Percentiles rank a stretch among this genome's conserved stretches.
Evolutionary conservation across 2,113 vertebrate genomes (phyloP).

Genomic region (Cinclus cinclus): DNA sequence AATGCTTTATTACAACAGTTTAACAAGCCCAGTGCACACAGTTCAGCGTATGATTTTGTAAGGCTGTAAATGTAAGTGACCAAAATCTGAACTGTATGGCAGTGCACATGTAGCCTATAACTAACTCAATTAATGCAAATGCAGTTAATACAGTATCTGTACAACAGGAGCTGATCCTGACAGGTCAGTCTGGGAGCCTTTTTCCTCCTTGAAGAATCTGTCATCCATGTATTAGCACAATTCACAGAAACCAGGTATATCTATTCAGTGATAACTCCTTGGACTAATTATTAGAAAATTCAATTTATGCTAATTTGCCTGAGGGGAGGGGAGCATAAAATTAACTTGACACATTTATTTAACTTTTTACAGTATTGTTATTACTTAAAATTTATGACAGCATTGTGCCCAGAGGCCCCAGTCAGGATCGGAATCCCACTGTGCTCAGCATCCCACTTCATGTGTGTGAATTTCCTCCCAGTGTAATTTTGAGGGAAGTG

Average conservation of each 20-base stretch:
- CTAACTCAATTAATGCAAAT: neutral
- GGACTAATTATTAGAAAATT: conserved; percentile 48
- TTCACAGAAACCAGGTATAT: neutral
- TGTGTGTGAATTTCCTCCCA: neutral
- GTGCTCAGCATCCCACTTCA: rapidly evolving
- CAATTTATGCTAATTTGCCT: conserved; percentile 25
- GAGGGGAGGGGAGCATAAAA: conserved; percentile 54
- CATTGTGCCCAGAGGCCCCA: conserved; percentile 3
- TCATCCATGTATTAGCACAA: neutral
- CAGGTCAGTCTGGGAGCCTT: neutral
- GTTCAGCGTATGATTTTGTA: neutral
- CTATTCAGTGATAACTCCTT: neutral
- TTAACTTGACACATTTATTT: conserved; percentile 61
- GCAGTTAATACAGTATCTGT: neutral
- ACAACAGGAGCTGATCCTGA: neutral
- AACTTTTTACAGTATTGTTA: conserved; percentile 33
- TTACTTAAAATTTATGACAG: conserved; percentile 37
- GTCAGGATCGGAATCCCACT: neutral
- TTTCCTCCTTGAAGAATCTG: neutral
- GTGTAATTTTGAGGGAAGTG: neutral
- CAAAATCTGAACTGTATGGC: neutral
- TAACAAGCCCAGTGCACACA: neutral
- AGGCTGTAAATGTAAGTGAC: neutral
- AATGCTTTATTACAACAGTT: neutral
- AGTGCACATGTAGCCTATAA: neutral